Conservation (phyloP, 2,797 vertebrate species). For the Sebastes cheni region DNA sequence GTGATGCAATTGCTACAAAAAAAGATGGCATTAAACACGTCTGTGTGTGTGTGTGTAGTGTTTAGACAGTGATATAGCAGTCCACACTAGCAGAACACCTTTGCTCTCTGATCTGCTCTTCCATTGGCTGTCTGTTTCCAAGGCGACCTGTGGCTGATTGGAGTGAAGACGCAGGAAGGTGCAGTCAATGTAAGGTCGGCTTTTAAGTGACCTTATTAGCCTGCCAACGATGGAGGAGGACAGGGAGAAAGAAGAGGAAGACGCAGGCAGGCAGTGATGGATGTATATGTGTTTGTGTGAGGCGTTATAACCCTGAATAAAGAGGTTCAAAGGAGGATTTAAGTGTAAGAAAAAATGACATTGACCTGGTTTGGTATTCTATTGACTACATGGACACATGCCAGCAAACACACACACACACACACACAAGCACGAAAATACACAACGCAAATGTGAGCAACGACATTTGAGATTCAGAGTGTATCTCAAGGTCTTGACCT, state of each 20-base stretch:
- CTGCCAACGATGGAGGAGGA: constrained; percentile 14
- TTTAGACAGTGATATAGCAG: constrained; percentile 34
- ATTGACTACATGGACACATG: constrained; percentile 32
- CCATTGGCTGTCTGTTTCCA: constrained; percentile 66
- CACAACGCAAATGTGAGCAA: constrained; percentile 68
- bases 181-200: constrained; percentile 41
- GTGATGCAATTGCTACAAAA: background rate
- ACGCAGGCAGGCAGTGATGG: background rate
- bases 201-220: constrained; percentile 58
- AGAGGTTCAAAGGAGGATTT: constrained; percentile 40
- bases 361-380: constrained; percentile 59
- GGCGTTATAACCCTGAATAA: constrained; percentile 21
- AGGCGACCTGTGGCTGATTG: constrained; percentile 63
- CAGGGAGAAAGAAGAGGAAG: background rate
- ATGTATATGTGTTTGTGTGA: constrained; percentile 19
- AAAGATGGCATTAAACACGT: background rate
- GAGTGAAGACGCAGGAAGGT: constrained; percentile 56
- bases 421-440: constrained; percentile 10
- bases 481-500: constrained; percentile 81
- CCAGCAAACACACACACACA: constrained; percentile 19
- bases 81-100: constrained; percentile 46
- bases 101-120: constrained; percentile 48
- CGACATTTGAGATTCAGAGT: constrained; percentile 78
- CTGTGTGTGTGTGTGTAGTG: background rate
- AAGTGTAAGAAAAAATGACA: constrained; percentile 44